Conservation (phyloP, 1,140 invertebrate genomes). For the Polyergus mexicanus region DNA sequence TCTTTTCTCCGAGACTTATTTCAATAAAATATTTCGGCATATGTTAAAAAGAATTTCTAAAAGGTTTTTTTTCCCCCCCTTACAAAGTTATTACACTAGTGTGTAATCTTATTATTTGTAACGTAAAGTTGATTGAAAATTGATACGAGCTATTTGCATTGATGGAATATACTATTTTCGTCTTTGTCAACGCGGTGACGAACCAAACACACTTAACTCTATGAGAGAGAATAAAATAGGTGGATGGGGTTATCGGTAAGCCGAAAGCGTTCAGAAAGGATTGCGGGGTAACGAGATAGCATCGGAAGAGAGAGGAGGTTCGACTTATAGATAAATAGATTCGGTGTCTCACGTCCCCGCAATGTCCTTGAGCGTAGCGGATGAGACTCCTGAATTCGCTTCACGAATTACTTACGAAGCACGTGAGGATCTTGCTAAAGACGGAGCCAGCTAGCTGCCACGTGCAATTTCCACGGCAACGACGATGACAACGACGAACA, state of each 20-base stretch:
- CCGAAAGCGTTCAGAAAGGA: conserved; percentile 52
- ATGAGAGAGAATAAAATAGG: neutral
- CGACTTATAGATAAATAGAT: conserved; percentile 46
- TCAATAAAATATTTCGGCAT: neutral
- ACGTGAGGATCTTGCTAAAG: conserved; percentile 77
- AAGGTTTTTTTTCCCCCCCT: neutral
- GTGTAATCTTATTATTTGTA: neutral
- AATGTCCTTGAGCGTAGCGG: conserved; percentile 66
- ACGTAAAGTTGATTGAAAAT: neutral
- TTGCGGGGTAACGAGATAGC: conserved; percentile 62
- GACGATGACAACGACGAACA: conserved; percentile 12
- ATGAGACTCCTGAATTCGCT: conserved; percentile 76
- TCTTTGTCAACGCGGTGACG: neutral
- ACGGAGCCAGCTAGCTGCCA: conserved; percentile 59
- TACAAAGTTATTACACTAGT: no score
- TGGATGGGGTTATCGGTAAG: conserved; percentile 42
- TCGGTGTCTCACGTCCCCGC: conserved; percentile 14
- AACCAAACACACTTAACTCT: conserved; percentile 13
- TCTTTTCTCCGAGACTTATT: neutral
- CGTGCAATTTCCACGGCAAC: conserved; percentile 59
- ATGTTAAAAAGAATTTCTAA: neutral
- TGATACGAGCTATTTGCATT: neutral
- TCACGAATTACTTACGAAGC: conserved; percentile 79
- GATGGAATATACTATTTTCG: neutral
- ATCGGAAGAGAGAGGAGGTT: conserved; percentile 55